Percentiles rank a stretch among this genome's conserved stretches.
Evolutionary conservation across 2,888 invertebrate species (phyloP).

Genomic region (Laspeyria flexula): DNA sequence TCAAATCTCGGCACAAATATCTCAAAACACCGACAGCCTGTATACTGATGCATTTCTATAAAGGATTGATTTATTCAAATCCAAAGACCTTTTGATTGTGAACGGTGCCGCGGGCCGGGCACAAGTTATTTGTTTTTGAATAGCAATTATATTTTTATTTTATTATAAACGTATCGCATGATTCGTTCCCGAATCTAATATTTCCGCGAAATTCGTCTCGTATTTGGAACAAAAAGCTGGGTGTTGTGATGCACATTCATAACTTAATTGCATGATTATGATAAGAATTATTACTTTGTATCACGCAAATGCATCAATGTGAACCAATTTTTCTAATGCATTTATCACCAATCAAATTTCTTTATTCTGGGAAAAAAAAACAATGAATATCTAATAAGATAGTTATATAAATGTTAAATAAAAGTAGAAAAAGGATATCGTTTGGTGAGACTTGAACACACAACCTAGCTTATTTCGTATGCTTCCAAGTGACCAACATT

Average conservation of each 20-base stretch:
- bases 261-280: slow-evolving; percentile 63
- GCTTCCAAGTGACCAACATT: no score
- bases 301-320: slow-evolving; percentile 28
- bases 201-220: slow-evolving; percentile 80
- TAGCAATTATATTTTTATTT: slow-evolving; percentile 86
- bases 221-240: slow-evolving; percentile 50
- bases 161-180: slow-evolving; percentile 75
- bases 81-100: slow-evolving; percentile 78
- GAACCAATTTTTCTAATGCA: background rate
- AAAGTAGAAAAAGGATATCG: no score
- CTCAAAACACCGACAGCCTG: slow-evolving; percentile 52
- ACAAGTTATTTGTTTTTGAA: slow-evolving; percentile 84
- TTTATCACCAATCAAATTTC: no score
- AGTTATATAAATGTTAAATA: no score
- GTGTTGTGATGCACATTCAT: slow-evolving; percentile 56
- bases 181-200: slow-evolving; percentile 61
- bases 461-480: no score
- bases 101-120: slow-evolving; percentile 70
- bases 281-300: slow-evolving; percentile 30
- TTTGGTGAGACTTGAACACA: no score
- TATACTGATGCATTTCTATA: slow-evolving; percentile 82
- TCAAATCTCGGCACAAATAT: background rate
- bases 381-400: no score
- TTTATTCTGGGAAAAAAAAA: no score
- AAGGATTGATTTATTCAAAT: slow-evolving; percentile 85